A percentile compares a stretch with the other conserved stretches of the same genome.
These are phyloP conservation scores for Brachypodius melanocephalos DNA, from an alignment of 2,113 vertebrate genomes.

Conservation along the genomic window DNA sequence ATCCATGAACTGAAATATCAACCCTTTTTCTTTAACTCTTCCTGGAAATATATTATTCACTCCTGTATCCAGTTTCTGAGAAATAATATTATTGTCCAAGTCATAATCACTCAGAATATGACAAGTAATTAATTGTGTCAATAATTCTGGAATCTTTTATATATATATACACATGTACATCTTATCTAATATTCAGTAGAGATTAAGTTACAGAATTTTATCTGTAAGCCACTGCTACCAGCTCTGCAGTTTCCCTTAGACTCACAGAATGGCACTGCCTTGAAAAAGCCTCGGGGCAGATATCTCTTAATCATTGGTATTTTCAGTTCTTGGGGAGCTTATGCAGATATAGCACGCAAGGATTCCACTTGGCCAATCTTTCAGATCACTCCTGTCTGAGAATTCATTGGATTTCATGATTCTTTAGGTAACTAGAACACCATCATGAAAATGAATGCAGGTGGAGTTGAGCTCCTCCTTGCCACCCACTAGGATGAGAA, in stretches of 20 bases:
- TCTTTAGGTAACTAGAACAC: not conserved
- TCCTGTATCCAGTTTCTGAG: not conserved
- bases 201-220: not conserved
- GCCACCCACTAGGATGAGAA: not conserved
- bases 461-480: not conserved
- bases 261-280: not conserved
- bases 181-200: not conserved
- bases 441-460: not conserved
- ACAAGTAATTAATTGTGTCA: not conserved
- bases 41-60: not conserved
- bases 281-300: not conserved
- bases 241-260: not conserved
- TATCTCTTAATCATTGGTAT: not conserved
- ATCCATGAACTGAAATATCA: not conserved
- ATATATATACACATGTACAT: not conserved
- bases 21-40: not conserved
- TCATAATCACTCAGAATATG: not conserved
- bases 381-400: not conserved
- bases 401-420: not conserved
- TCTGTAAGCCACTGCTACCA: not conserved
- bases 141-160: not conserved
- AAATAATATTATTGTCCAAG: not conserved
- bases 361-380: not conserved
- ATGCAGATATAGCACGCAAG: not conserved
- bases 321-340: not conserved